Percentiles rank a stretch among this genome's conserved stretches.
Evolutionary conservation across 1,140 invertebrate genomes (phyloP).

Genomic region (Lepidurus packardi): DNA sequence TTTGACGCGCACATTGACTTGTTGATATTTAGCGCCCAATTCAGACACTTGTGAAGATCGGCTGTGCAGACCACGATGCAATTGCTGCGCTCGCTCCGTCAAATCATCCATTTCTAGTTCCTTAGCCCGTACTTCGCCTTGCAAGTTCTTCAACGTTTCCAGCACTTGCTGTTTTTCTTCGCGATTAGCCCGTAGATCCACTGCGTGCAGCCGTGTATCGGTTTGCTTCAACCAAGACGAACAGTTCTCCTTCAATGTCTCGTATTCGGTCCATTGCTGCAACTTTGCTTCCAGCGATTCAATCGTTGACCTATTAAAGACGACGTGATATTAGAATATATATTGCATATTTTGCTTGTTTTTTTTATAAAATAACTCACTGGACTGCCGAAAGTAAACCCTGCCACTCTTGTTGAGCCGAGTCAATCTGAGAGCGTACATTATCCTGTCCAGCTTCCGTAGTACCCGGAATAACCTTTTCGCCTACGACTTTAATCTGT

Average conservation of each 20-base stretch:
- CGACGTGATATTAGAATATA: slow-evolving; percentile 13
- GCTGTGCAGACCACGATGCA: slow-evolving; percentile 61
- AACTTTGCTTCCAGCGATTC: slow-evolving; percentile 71
- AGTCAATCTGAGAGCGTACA: slow-evolving; percentile 76
- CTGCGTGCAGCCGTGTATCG: slow-evolving; percentile 77
- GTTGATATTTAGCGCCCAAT: slow-evolving; percentile 81
- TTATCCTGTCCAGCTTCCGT: slow-evolving; percentile 75
- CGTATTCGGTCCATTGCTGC: slow-evolving; percentile 86
- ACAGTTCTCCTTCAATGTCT: slow-evolving; percentile 76
- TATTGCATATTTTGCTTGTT: background rate
- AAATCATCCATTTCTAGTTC: slow-evolving; percentile 89
- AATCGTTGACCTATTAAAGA: slow-evolving; percentile 55
- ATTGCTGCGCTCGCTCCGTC: slow-evolving; percentile 78
- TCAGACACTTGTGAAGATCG: slow-evolving; percentile 75
- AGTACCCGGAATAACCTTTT: slow-evolving; percentile 85
- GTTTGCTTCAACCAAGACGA: slow-evolving; percentile 81
- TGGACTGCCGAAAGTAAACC: slow-evolving; percentile 66
- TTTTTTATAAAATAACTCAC: slow-evolving; percentile 36
- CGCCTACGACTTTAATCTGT: slow-evolving; percentile 69
- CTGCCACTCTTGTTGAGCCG: slow-evolving; percentile 84
- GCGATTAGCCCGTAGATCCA: slow-evolving; percentile 77
- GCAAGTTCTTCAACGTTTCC: slow-evolving; percentile 65
- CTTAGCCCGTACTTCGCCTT: slow-evolving; percentile 82
- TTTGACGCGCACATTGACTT: slow-evolving; percentile 71
- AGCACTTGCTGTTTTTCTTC: slow-evolving; percentile 77